Evolutionary conservation across 2,888 invertebrate species (phyloP), one percentile per base, ranked within the genome.

Genomic region (Miltochrista miniata): DNA sequence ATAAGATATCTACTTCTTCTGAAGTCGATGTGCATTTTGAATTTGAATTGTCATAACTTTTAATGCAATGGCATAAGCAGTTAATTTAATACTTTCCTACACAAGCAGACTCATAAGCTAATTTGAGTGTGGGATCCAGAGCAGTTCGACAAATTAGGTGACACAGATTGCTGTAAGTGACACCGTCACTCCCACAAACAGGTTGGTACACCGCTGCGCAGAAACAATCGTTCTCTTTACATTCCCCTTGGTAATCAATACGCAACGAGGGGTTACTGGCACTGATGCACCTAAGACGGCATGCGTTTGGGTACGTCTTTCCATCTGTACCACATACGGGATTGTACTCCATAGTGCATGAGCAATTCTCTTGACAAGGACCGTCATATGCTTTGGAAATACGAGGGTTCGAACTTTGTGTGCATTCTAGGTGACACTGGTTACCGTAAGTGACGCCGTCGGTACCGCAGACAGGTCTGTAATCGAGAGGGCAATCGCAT

Each of bases 171-270:
- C 87, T 85, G 79, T 96, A 96, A 0, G 95, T 95, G 54, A 92
- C 86, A 10, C 94, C 94, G 77, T 96, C 94, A 36, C 93, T 93
- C 15, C 94, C 95, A 79, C 96, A 96, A 7, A 95, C 93, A 15
- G 93, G 92, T 4, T 35, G 34, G 11, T 40, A 30, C 9, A 31
- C 1, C 3, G 39, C 24, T 15, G 15, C 12, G 15, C 50, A 50
- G 10, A 14, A 1, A 13, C 50, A 50, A 30, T 34, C 14, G n/a
- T 37, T 44, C 14, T 15, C 44, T 37, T 34, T 47, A 30, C 51
- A 52, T 11, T 39, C 44, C 7, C 51, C 47, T 30, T 43, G 39
- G 10, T 47, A 36, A 35, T 24, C 46, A 1, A 47, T 15, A 0
- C n/a, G 34, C 5, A 51, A 43, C 10, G 33, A 33, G 1, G 45